phyloP scores from a whole-genome alignment of 2,888 invertebrate species.

The Lymantria monacha region DNA sequence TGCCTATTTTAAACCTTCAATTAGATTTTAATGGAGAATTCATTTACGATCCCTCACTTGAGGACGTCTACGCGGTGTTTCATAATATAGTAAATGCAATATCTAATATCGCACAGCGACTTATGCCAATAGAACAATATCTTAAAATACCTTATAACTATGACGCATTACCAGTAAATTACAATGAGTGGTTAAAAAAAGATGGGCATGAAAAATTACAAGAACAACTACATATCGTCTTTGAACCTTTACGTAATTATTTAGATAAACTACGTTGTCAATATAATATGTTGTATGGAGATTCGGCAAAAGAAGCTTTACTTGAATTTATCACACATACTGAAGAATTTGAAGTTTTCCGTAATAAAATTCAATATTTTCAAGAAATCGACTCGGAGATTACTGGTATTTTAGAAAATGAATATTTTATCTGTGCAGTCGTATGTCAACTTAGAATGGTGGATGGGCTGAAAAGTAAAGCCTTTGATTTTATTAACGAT shows the following conservation, averaged over 20 bases:
- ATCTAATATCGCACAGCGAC: conserved; percentile 78
- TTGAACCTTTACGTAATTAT: conserved; percentile 81
- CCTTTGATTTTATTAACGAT: conserved; percentile 81
- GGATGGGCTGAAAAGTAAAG: conserved; percentile 81
- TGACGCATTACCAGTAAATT: conserved; percentile 80
- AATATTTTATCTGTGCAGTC: conserved; percentile 85
- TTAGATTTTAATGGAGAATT: conserved; percentile 80
- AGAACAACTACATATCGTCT: conserved; percentile 76
- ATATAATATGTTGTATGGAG: conserved; percentile 82
- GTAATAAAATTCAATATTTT: conserved; percentile 83
- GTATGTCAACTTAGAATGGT: conserved; percentile 85
- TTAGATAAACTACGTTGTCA: conserved; percentile 73
- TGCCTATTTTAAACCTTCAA: conserved; percentile 84
- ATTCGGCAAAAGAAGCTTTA: conserved; percentile 69
- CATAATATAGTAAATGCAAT: conserved; percentile 82
- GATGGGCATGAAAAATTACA: conserved; percentile 78
- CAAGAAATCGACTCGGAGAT: conserved; percentile 83
- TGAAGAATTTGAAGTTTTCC: conserved; percentile 82
- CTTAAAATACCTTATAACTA: conserved; percentile 61
- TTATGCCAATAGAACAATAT: conserved; percentile 82
- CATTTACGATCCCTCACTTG: conserved; percentile 82
- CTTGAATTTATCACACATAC: conserved; percentile 72
- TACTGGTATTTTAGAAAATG: conserved; percentile 84
- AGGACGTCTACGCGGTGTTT: conserved; percentile 80
- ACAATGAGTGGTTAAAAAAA: conserved; percentile 81